Conservation (phyloP, 1,140 invertebrate genomes). For the Plectrocnemia conspersa region DNA sequence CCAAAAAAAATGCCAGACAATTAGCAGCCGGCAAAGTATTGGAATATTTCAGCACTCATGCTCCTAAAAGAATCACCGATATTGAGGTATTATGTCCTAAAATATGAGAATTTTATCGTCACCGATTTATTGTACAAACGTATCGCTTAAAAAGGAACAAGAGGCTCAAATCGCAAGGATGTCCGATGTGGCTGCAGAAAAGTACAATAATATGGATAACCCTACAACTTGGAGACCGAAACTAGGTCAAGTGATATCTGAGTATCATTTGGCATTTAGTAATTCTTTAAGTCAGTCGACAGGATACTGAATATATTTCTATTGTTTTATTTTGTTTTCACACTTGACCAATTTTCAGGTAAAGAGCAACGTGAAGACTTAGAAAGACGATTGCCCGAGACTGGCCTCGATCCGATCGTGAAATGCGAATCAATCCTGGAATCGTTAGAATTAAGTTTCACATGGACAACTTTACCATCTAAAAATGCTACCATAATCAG, state of each 20-base stretch:
- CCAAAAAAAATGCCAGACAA: slow-evolving; percentile 54
- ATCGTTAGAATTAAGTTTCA: neutral
- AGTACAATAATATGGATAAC: slow-evolving; percentile 7
- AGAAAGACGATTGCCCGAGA: neutral
- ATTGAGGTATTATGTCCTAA: slow-evolving; percentile 10
- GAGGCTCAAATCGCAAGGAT: too few species aligned
- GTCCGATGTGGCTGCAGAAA: slow-evolving; percentile 17
- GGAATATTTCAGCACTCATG: slow-evolving; percentile 32
- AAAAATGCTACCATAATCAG: neutral
- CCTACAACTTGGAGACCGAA: slow-evolving; percentile 24
- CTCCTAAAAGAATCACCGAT: slow-evolving; percentile 20
- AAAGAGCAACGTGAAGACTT: neutral
- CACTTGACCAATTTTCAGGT: slow-evolving; percentile 12
- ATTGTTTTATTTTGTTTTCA: neutral
- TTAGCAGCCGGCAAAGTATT: slow-evolving; percentile 49
- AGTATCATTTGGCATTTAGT: slow-evolving; percentile 19
- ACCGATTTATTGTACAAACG: too few species aligned
- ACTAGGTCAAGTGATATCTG: slow-evolving; percentile 18
- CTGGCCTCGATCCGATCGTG: neutral
- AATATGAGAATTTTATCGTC: neutral
- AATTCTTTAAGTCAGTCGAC: slow-evolving; percentile 9
- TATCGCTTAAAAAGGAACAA: too few species aligned
- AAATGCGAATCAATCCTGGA: slow-evolving; percentile 6
- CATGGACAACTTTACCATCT: slow-evolving; percentile 23
- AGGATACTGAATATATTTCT: neutral